Conservation (phyloP, 1,140 invertebrate species). For the Lasioglossum baleicum region DNA sequence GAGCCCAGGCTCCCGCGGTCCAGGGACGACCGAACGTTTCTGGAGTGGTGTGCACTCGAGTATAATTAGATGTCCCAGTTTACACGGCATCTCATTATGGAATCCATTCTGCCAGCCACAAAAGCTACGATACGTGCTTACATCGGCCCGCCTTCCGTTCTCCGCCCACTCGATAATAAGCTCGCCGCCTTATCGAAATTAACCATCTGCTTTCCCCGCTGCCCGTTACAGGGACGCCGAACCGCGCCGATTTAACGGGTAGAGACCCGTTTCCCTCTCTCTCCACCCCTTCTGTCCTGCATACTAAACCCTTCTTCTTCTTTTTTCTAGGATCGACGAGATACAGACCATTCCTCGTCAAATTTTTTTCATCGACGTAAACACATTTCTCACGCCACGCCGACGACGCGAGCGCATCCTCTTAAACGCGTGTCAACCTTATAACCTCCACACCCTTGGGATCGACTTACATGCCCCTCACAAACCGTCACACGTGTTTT, state of each 20-base stretch:
- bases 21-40: conserved; percentile 56
- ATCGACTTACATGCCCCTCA: too few species aligned
- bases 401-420: too few species aligned
- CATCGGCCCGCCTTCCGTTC: conserved; percentile 37
- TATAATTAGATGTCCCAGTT: conserved; percentile 73
- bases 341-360: too few species aligned
- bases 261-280: too few species aligned
- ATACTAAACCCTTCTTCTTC: too few species aligned
- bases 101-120: conserved; percentile 61
- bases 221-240: neutral
- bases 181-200: conserved; percentile 44
- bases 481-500: too few species aligned
- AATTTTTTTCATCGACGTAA: too few species aligned
- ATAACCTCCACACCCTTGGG: too few species aligned
- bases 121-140: conserved; percentile 57
- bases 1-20: conserved; percentile 37
- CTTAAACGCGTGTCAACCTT: too few species aligned
- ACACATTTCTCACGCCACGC: too few species aligned
- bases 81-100: conserved; percentile 69
- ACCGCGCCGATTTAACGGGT: neutral
- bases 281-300: too few species aligned
- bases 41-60: conserved; percentile 65
- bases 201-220: conserved; percentile 35
- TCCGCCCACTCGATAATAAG: conserved; percentile 59
- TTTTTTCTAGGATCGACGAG: too few species aligned